Evolutionary conservation across 2,797 vertebrate genomes (phyloP), one percentile per base, ranked within the genome.

Genomic region (Pachyuromys duprasi): DNA sequence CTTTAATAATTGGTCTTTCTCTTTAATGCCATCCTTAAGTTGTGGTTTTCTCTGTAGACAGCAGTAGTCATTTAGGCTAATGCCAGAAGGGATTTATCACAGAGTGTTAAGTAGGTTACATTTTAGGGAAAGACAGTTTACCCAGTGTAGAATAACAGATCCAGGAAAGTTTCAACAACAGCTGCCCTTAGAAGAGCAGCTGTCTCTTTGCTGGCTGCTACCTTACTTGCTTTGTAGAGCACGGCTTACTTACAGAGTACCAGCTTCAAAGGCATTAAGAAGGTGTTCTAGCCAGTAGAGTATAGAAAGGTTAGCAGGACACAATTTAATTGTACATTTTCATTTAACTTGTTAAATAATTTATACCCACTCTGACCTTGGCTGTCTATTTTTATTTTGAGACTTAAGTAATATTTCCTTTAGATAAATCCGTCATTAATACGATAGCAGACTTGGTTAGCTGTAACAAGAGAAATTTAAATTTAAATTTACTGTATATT

Each of bases 311-410:
- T 42, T 80, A 89, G 15, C 36, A 91, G 81, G 76, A 96, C 57
- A 20, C 3, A 39, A 42, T 72, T 63, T 96, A 63, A 67, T 63
- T 88, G 7, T 6, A 26, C 72, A 39, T 92, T 75, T 80, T 91
- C 26, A 36, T 65, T 84, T 36, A 78, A 36, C 84, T 45, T 84
- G 55, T 53, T 87, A 67, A n/a, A 53, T 91, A 69, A 63, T 94
- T 81, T 91, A 49, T 49, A 89, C 69, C 42, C 78, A 55, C 57
- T 36, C 45, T 93, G 79, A 80, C n/a, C 62, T 86, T 94, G 39
- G 28, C 22, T 89, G 53, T 93, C 36, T 74, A 55, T 15, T 76
- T 76, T 95, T 93, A 89, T 75, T 96, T 95, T 80, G 26, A 49
- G 36, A 13, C 36, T 88, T 92, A 55, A 82, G 72, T 96, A 91